Evolutionary conservation across 2,797 vertebrate genomes (phyloP).

Genomic region (Potorous gilbertii): DNA sequence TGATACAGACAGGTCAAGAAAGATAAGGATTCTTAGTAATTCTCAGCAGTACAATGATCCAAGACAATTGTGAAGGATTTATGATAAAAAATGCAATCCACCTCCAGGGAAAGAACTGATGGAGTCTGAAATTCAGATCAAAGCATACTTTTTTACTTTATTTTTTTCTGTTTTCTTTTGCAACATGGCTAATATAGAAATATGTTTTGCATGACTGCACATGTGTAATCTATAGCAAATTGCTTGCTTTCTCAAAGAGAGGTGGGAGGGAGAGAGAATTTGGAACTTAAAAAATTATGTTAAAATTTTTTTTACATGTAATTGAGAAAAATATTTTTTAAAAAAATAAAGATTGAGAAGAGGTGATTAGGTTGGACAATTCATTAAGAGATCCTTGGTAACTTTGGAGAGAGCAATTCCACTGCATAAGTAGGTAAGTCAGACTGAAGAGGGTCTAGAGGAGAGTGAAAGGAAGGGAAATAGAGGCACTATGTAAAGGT

Average conservation of each 20-base stretch:
- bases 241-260: not conserved
- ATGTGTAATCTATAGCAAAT: not conserved
- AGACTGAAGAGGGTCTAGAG: not conserved
- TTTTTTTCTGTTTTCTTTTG: conserved; percentile 1
- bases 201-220: not conserved
- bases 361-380: not conserved
- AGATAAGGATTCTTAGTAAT: not conserved
- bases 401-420: not conserved
- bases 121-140: not conserved
- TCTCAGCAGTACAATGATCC: not conserved
- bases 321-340: not conserved
- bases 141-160: not conserved
- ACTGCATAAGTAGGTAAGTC: not conserved
- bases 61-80: not conserved
- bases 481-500: not conserved
- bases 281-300: not conserved
- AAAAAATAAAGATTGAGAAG: not conserved
- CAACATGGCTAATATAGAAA: not conserved
- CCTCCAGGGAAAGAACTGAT: not conserved
- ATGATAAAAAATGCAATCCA: not conserved
- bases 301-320: not conserved
- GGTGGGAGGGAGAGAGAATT: not conserved
- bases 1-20: not conserved
- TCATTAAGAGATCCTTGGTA: not conserved
- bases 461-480: not conserved